phyloP scores from a whole-genome alignment of 2,888 invertebrate species.

The Sisyra nigra region DNA sequence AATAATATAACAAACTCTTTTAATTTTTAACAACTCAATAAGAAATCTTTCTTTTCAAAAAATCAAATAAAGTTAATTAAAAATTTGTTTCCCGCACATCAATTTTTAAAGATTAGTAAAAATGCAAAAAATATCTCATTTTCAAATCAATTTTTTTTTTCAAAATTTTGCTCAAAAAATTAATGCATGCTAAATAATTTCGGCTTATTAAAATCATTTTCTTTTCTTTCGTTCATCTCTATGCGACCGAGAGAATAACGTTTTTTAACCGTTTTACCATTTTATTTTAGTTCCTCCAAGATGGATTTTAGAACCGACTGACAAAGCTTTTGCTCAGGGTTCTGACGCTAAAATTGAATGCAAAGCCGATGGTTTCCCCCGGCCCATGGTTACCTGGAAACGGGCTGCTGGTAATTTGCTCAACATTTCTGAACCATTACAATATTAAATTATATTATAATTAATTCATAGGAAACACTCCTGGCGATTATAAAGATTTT shows the following conservation, averaged over 20 bases:
- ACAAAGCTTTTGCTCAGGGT: conserved; percentile 89
- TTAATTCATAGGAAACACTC: conserved; percentile 57
- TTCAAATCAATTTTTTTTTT: neutral
- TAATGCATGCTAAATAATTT: conserved; percentile 1
- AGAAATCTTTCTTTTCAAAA: neutral
- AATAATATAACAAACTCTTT: neutral
- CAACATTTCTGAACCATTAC: neutral
- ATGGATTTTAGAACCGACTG: conserved; percentile 90
- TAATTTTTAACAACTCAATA: neutral
- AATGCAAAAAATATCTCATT: neutral
- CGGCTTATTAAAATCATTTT: conserved; percentile 1
- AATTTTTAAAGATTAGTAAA: neutral
- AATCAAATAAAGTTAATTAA: conserved; percentile 2
- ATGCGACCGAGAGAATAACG: conserved; percentile 11
- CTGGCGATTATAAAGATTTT: conserved; percentile 85
- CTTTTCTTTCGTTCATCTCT: neutral
- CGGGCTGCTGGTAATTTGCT: conserved; percentile 67
- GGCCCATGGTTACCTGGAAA: conserved; percentile 89
- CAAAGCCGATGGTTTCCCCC: conserved; percentile 91
- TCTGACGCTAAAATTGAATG: conserved; percentile 89
- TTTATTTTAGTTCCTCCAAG: conserved; percentile 75
- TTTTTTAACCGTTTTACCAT: conserved; percentile 11
- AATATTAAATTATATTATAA: neutral
- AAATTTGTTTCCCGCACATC: neutral
- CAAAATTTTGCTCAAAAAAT: neutral